Conservation (phyloP, 23 tunicate species). For the Halocynthia roretzi region DNA sequence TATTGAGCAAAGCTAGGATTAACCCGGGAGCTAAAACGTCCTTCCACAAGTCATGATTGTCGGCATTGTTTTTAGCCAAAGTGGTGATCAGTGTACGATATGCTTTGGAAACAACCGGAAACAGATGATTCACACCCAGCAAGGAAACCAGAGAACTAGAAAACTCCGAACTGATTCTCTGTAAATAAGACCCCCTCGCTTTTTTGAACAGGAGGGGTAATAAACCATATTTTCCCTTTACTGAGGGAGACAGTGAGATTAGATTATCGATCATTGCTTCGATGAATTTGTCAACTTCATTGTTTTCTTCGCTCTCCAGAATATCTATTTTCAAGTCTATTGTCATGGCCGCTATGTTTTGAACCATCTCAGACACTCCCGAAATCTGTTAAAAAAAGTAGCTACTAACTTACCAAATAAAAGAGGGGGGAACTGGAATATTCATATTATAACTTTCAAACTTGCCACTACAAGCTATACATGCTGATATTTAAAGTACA, state of each 20-base stretch:
- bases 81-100: constrained; percentile 13
- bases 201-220: constrained; percentile 23
- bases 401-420: too few relatives aligned
- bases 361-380: constrained; percentile 32
- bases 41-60: constrained; percentile 26
- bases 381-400: constrained; percentile 31
- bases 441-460: too few relatives aligned
- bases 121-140: constrained; percentile 48
- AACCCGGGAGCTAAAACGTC: constrained; percentile 14
- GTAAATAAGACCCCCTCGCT: constrained; percentile 15
- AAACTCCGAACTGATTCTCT: constrained; percentile 23
- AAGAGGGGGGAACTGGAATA: too few relatives aligned
- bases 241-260: constrained; percentile 21
- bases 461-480: too few relatives aligned
- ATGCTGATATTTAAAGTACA: too few relatives aligned
- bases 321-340: too few relatives aligned
- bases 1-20: constrained; percentile 15
- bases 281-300: not conserved
- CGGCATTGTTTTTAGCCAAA: not conserved
- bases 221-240: constrained; percentile 60
- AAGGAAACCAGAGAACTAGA: constrained; percentile 6
- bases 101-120: constrained; percentile 34
- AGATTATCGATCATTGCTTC: constrained; percentile 19
- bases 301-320: not conserved
- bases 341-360: constrained; percentile 6